Evolutionary conservation across 2,113 vertebrate genomes (phyloP), one percentile per base, ranked within the genome.

Genomic region (Solea senegalensis): DNA sequence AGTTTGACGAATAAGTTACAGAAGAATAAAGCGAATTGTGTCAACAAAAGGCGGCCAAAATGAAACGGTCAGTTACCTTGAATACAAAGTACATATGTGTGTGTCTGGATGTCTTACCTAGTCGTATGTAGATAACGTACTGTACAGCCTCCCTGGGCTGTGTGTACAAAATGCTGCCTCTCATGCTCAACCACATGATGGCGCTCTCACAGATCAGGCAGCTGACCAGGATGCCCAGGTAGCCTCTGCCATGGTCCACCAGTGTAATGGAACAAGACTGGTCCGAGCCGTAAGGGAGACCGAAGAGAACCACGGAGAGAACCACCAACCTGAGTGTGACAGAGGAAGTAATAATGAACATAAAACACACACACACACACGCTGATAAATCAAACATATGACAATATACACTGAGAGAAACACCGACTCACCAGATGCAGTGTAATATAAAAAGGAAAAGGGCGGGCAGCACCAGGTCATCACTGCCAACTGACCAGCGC

Each of bases 131-230:
- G 85, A 99, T 94, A 81, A 99, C 97, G 54, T 99, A 98, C 94
- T 98, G 97, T 95, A 99, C 97, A 68, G 97, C 98, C 78, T 98
- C 97, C 43, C 98, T 93, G 21, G 98, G 98, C 90, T 99, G 96
- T 0, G 98, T 99, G 94, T 99, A 98, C 69, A 99, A 94, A 92
- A 99, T 99, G 87, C 96, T 98, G 78, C 98, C 98, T 13, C 98
- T 94, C 98, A 99, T 99, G 91, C 98, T 99, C 89, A 99, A 90
- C 98, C 98, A 99, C 93, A 99, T 99, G 95, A 99, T 99, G 92
- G 97, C 97, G 75, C 97, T 95, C 93, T 99, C 98, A 43, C 97
- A 97, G 65, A 99, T 99, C 89, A 99, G 96, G 87, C 98, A 99
- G 87, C 97, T 98, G 88, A 99, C 94, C 88, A 99, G 93, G 86